Evolutionary conservation across 2,797 vertebrate genomes (phyloP).

Genomic region (Diceros bicornis): DNA sequence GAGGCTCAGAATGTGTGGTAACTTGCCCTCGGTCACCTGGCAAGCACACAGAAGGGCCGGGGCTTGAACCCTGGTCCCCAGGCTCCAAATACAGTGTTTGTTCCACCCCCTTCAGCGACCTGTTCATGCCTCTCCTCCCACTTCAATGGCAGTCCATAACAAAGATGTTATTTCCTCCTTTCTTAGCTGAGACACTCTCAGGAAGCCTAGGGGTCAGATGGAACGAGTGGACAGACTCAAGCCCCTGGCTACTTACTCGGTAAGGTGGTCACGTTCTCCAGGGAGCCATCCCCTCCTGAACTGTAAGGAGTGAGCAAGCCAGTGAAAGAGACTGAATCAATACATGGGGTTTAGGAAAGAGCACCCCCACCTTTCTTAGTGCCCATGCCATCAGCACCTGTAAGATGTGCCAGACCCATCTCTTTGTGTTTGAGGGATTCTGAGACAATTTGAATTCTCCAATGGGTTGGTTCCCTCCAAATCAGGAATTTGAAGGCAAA

Average conservation of each 20-base stretch:
- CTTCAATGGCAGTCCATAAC: accelerated
- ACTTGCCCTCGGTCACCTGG: background rate
- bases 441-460: background rate
- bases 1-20: background rate
- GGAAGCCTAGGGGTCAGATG: background rate
- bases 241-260: slow-evolving; percentile 92
- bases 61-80: background rate
- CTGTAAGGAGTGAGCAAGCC: slow-evolving; percentile 87
- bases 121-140: background rate
- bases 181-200: background rate
- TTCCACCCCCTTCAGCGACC: background rate
- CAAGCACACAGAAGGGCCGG: background rate
- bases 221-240: background rate
- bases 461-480: background rate
- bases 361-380: background rate
- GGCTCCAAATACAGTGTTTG: background rate
- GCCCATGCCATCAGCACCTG: background rate
- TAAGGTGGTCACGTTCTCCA: slow-evolving; percentile 94
- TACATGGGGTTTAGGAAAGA: background rate
- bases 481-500: background rate
- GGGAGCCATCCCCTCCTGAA: slow-evolving; percentile 93
- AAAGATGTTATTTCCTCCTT: background rate
- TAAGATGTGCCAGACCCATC: background rate
- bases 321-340: slow-evolving; percentile 62
- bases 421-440: background rate